These are phyloP conservation scores for Hyla sarda DNA, from an alignment of 2,113 vertebrate species.

Conservation along the genomic window DNA sequence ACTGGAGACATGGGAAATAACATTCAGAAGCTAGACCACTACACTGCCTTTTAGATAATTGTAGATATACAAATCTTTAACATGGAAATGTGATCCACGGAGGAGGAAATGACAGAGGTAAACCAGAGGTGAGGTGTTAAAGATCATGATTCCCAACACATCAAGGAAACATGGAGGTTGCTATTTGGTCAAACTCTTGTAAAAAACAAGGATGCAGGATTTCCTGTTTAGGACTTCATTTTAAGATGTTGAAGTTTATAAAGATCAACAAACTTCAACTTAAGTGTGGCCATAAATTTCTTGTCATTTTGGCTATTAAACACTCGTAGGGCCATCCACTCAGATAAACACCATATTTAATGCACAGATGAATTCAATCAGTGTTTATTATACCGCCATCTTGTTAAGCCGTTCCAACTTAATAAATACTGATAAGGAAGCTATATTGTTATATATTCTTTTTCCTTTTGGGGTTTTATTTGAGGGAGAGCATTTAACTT, in stretches of 20 bases:
- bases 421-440: conserved; percentile 6
- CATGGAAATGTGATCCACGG: conserved; percentile 72
- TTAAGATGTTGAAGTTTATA: conserved; percentile 30
- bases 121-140: conserved; percentile 65
- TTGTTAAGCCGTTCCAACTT: not conserved
- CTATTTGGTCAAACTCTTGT: conserved; percentile 46
- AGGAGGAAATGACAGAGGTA: conserved; percentile 69
- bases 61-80: conserved; percentile 71
- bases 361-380: not conserved
- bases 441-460: not conserved
- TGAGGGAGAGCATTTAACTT: not conserved
- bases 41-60: conserved; percentile 73
- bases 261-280: conserved; percentile 34
- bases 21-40: conserved; percentile 73
- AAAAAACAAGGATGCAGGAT: conserved; percentile 58
- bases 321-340: not conserved
- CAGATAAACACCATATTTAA: conserved; percentile 7
- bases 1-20: conserved; percentile 74
- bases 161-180: conserved; percentile 58
- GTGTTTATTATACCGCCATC: not conserved
- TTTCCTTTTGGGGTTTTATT: not conserved
- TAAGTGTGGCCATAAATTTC: conserved; percentile 36
- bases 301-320: not conserved
- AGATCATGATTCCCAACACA: conserved; percentile 60
- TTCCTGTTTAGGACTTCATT: conserved; percentile 57